A percentile compares a stretch with the other conserved stretches of the same genome.
These are phyloP conservation scores for Lagodon rhomboides DNA, from an alignment of 2,797 vertebrate species.

Conservation along the genomic window DNA sequence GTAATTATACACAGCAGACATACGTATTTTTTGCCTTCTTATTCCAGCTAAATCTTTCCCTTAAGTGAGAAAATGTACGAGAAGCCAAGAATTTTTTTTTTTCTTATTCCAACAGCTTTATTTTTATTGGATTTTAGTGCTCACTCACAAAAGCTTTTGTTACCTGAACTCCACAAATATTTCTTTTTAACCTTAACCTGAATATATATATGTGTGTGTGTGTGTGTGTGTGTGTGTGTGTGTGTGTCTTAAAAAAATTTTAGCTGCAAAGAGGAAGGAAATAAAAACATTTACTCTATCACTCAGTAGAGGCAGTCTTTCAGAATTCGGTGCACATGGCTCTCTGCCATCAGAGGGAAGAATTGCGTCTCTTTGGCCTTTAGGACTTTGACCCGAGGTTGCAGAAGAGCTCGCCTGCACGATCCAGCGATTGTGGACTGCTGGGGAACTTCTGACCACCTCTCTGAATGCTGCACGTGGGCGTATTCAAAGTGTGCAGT, in stretches of 20 bases:
- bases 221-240: no score
- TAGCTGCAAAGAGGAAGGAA: not conserved
- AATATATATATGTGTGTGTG: no score
- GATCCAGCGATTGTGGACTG: slow-evolving; percentile 30
- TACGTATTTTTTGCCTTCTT: not conserved
- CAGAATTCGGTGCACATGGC: slow-evolving; percentile 10
- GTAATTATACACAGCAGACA: not conserved
- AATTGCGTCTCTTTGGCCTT: not conserved
- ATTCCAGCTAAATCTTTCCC: not conserved
- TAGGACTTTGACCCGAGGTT: not conserved
- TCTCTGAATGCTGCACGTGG: slow-evolving; percentile 22
- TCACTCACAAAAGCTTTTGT: not conserved
- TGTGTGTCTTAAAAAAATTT: no score
- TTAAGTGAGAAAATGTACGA: not conserved
- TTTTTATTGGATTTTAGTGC: not conserved
- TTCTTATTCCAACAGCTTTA: not conserved
- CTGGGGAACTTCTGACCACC: slow-evolving; percentile 36
- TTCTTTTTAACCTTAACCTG: not conserved
- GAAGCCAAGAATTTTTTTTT: not conserved
- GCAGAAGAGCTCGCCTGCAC: slow-evolving; percentile 15
- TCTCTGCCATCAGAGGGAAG: slow-evolving; percentile 10
- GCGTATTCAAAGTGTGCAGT: slow-evolving; percentile 33
- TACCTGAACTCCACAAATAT: not conserved
- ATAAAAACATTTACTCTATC: not conserved
- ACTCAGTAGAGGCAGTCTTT: not conserved